Base-by-base conservation (phyloP, 2,113 vertebrate species). In the Rhynchomys soricoides region DNA sequence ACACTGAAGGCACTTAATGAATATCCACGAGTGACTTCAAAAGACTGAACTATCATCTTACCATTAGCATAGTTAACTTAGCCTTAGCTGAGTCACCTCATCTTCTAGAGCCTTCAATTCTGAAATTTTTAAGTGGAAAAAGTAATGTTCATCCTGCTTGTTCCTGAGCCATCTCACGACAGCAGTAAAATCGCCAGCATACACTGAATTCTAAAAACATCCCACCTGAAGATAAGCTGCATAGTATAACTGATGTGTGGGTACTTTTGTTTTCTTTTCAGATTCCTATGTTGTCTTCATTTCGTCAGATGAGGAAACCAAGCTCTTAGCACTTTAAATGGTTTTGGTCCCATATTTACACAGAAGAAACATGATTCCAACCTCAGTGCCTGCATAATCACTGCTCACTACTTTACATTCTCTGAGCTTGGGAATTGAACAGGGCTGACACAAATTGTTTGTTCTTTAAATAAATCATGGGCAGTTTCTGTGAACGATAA, bases 261-360 rank as follows among this genome's bases (percentile, higher is more conserved):
- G 9, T 50, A 8, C 55, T 48, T 21, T 86, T 50, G 19, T 77
- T 89, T 73, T 52, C 85, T 87, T 45, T 9, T 92, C 37, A 86
- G 37, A 89, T 37, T 6, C 17, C 22, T 81, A 2, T 7, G 5
- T 93, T 55, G n/a, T 62, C 31, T 96, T 50, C 13, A 6, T 74
- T 94, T 74, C 82, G 48, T 94, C 92, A 90, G 87, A 83, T 40
- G 43, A 86, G 50, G n/a, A 91, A 92, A 88, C n/a, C 12, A 81
- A 75, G 5, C 13, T 22, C n/a, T 59, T 3, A 52, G 68, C 22
- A 37, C 45, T 86, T 95, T 87, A 70, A 94, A 48, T 62, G 66
- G 7, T 24, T 17, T 34, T 74, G 24, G 7, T 82, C 40, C 52
- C 21, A 45, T 11, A 19, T 34, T n/a, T 62, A 74, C 89, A 57